Evolutionary conservation across 2,113 vertebrate genomes (phyloP).

Genomic region (Meriones unguiculatus): DNA sequence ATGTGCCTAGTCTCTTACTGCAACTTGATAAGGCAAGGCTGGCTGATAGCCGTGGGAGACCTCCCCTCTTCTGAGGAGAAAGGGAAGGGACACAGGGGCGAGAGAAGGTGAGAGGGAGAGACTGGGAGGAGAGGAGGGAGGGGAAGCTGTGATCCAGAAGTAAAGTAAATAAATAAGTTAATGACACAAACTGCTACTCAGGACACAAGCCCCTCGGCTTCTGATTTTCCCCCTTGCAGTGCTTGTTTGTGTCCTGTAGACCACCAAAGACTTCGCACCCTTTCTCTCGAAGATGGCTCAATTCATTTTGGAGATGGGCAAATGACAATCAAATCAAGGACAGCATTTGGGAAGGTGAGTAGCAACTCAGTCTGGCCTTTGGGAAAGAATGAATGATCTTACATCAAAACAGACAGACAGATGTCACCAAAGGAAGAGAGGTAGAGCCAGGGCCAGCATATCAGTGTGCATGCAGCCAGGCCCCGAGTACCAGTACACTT

Average conservation of each 20-base stretch:
- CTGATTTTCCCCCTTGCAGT: not conserved
- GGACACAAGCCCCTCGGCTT: not conserved
- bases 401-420: not conserved
- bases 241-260: rapidly evolving
- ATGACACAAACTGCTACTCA: not conserved
- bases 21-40: not conserved
- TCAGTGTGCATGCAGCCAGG: too few species aligned
- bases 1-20: not conserved
- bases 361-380: not conserved
- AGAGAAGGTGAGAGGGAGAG: too few species aligned
- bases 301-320: not conserved
- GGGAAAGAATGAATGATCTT: not conserved
- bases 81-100: not conserved
- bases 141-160: not conserved
- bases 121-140: not conserved
- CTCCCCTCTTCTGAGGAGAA: not conserved
- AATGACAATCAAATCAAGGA: not conserved
- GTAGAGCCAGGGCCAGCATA: not conserved
- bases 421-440: not conserved
- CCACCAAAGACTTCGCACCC: not conserved
- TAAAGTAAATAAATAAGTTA: not conserved
- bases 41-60: not conserved
- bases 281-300: not conserved
- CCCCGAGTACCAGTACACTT: rapidly evolving
- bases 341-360: not conserved